Evolutionary conservation across 2,113 vertebrate genomes (phyloP).

Genomic region (Thermophis baileyi): DNA sequence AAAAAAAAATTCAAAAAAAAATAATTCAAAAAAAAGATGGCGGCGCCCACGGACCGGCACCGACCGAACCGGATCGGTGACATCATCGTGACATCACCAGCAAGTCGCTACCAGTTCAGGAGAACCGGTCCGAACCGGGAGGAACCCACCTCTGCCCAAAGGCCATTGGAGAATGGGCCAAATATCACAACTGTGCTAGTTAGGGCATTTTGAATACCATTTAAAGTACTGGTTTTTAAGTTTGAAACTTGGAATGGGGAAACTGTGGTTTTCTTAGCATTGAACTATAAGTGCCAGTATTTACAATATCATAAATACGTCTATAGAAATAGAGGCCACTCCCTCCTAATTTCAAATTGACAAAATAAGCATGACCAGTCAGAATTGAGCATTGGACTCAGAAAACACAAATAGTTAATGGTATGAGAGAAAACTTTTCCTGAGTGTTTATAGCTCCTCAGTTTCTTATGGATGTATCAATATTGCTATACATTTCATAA

Average conservation of each 20-base stretch:
- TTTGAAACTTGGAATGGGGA: not conserved
- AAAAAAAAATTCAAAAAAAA: no score
- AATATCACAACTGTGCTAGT: not conserved
- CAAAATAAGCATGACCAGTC: not conserved
- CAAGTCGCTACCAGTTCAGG: no score
- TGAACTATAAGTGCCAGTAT: not conserved
- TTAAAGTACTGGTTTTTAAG: not conserved
- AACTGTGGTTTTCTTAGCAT: not conserved
- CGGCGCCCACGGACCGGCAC: no score
- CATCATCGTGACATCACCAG: no score
- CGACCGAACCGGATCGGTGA: no score
- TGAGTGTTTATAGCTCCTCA: not conserved
- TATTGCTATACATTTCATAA: not conserved
- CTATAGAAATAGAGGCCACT: not conserved
- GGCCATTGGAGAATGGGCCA: not conserved
- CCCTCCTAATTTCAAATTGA: not conserved
- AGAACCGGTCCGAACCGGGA: no score
- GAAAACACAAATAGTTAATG: not conserved
- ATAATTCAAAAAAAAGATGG: no score
- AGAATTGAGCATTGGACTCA: not conserved
- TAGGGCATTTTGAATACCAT: not conserved
- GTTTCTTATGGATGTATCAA: not conserved
- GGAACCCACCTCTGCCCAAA: no score
- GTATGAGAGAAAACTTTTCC: not conserved
- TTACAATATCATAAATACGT: not conserved